Conservation (phyloP, 2,888 invertebrate genomes). For the Oligia fasciuncula region DNA sequence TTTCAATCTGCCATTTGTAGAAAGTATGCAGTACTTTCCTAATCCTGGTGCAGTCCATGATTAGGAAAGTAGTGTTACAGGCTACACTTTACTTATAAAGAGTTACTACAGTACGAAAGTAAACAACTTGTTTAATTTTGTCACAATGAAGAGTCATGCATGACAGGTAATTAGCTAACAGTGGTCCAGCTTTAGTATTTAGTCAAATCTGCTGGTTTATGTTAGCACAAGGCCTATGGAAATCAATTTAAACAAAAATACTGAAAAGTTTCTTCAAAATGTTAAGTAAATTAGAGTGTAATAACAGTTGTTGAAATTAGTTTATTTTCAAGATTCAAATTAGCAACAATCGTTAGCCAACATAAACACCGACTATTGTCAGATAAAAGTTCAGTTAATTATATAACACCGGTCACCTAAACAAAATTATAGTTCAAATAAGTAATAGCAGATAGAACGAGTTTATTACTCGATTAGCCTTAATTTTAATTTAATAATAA, state of each 20-base stretch:
- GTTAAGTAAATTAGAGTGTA: neutral
- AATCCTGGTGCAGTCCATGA: neutral
- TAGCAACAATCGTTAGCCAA: conserved; percentile 64
- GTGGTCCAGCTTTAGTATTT: neutral
- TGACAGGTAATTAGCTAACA: conserved; percentile 1
- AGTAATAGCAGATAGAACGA: conserved; percentile 38
- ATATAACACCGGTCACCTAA: conserved; percentile 49
- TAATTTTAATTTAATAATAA: conserved; percentile 86
- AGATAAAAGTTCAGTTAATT: conserved; percentile 57
- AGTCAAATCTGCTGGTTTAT: neutral
- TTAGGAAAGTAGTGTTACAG: neutral
- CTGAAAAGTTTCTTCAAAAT: neutral
- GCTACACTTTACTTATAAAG: neutral
- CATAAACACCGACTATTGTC: conserved; percentile 65
- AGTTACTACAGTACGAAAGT: neutral
- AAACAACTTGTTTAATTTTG: conserved; percentile 18
- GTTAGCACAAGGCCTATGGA: neutral
- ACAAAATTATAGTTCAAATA: conserved; percentile 41
- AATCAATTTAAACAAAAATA: neutral
- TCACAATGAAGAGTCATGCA: conserved; percentile 5
- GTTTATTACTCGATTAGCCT: conserved; percentile 73
- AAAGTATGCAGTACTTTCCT: neutral
- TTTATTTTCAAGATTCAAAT: conserved; percentile 63
- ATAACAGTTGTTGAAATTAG: conserved; percentile 5
- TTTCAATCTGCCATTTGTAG: neutral